phyloP scores from a whole-genome alignment of 30 jellyfish, hydroid and myxozoan genomes.

The Aurelia sp. region DNA sequence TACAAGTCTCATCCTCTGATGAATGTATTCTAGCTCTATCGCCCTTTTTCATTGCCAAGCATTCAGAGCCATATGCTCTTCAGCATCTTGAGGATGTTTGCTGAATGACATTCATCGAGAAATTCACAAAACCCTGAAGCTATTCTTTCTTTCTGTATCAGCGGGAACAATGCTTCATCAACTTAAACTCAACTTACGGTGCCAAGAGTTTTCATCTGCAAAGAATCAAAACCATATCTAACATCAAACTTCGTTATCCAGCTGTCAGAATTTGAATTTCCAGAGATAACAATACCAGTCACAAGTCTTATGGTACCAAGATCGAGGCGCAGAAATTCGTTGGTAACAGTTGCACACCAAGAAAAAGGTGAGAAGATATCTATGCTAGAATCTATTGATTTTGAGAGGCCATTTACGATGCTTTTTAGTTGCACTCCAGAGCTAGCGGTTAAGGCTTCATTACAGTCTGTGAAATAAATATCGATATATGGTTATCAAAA shows the following conservation, averaged over 20 bases:
- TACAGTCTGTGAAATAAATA: not conserved
- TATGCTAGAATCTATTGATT: not conserved
- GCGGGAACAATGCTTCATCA: no score
- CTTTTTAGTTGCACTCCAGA: not conserved
- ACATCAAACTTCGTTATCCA: slow-evolving; percentile 42
- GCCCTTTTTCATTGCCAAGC: no score
- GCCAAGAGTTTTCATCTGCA: slow-evolving; percentile 5
- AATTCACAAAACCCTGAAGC: not conserved
- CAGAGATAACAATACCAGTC: slow-evolving; percentile 29
- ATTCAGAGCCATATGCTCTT: no score
- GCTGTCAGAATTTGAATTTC: slow-evolving; percentile 9
- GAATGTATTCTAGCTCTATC: no score
- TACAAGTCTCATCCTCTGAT: no score
- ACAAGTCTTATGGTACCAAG: slow-evolving; percentile 18
- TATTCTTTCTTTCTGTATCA: not conserved
- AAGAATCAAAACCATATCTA: not conserved
- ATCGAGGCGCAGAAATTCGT: slow-evolving; percentile 24
- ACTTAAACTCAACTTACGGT: not conserved
- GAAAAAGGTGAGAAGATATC: slow-evolving; percentile 10
- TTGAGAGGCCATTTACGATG: not conserved
- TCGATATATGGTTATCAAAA: no score
- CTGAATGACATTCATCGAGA: no score
- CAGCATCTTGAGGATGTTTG: no score
- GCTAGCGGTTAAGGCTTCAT: not conserved
- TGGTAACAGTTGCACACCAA: slow-evolving; percentile 12